Percentiles rank a stretch among this genome's conserved stretches.
phyloP scores from a whole-genome alignment of 2,113 vertebrate genomes.

The Odontesthes bonariensis region DNA sequence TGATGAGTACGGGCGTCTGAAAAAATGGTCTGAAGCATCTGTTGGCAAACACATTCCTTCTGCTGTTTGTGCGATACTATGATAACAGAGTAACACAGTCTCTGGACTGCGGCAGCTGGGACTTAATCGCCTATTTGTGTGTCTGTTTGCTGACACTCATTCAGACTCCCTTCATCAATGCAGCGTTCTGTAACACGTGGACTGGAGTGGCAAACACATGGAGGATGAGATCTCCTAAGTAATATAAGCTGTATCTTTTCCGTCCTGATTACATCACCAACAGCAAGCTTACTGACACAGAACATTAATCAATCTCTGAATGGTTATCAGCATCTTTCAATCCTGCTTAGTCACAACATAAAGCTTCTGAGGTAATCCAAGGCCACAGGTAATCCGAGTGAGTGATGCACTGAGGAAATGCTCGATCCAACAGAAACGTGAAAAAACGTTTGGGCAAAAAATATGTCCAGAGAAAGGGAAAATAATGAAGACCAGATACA shows the following conservation, averaged over 20 bases:
- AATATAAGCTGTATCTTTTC: conserved; percentile 38
- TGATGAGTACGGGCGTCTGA: conserved; percentile 56
- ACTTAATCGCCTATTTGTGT: conserved; percentile 15
- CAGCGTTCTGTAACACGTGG: neutral
- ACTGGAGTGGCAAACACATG: neutral
- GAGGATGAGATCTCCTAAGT: conserved; percentile 10
- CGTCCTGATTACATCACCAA: conserved; percentile 41
- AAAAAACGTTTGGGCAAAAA: neutral
- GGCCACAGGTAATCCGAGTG: conserved; percentile 44
- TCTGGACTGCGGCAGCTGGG: conserved; percentile 1
- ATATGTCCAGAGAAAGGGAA: neutral
- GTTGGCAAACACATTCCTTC: conserved; percentile 68
- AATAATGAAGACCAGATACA: neutral
- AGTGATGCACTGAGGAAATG: conserved; percentile 19
- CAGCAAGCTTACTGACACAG: conserved; percentile 53
- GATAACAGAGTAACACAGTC: conserved; percentile 8
- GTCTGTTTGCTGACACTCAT: neutral
- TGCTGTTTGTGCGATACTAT: conserved; percentile 78
- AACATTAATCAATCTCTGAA: conserved; percentile 45
- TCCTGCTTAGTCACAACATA: conserved; percentile 45
- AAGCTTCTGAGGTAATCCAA: conserved; percentile 46
- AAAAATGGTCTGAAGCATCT: conserved; percentile 50
- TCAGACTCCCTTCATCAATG: neutral
- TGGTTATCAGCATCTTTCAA: conserved; percentile 48
- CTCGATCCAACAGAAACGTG: conserved; percentile 8